Evolutionary conservation across 2,797 vertebrate genomes (phyloP).

Genomic region (Strix occidentalis): DNA sequence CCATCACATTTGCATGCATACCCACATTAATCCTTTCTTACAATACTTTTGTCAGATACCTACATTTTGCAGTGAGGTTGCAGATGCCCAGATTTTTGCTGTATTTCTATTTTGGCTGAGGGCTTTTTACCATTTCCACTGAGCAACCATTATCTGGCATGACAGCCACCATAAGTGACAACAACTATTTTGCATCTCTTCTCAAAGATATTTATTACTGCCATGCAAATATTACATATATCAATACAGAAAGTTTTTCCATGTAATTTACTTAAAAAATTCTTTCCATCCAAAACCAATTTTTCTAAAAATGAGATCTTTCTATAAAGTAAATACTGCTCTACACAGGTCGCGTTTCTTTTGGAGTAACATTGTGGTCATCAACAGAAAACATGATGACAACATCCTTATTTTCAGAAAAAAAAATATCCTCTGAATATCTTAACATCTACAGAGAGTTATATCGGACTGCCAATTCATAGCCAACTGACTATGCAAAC

Average conservation of each 20-base stretch:
- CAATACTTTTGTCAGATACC: background rate
- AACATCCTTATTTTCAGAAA: background rate
- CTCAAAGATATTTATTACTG: background rate
- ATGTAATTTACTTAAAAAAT: background rate
- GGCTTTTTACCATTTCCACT: background rate
- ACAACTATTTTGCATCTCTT: background rate
- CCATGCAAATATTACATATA: background rate
- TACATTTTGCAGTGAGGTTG: background rate
- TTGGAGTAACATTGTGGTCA: background rate
- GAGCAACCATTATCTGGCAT: background rate
- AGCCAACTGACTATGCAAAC: background rate
- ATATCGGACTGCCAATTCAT: background rate
- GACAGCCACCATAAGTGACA: background rate
- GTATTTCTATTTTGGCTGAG: background rate
- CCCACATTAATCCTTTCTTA: background rate
- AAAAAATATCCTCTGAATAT: background rate
- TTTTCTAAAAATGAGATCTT: background rate
- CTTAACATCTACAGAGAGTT: background rate
- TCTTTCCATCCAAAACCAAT: background rate
- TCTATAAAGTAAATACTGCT: background rate
- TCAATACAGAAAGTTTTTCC: background rate
- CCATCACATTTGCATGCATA: background rate
- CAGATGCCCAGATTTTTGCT: background rate
- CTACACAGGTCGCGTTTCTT: background rate
- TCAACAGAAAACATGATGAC: background rate